Evolutionary conservation across 53 echinoderm and acorn worm species (phyloP).

Genomic region (Echinometra lucunter): DNA sequence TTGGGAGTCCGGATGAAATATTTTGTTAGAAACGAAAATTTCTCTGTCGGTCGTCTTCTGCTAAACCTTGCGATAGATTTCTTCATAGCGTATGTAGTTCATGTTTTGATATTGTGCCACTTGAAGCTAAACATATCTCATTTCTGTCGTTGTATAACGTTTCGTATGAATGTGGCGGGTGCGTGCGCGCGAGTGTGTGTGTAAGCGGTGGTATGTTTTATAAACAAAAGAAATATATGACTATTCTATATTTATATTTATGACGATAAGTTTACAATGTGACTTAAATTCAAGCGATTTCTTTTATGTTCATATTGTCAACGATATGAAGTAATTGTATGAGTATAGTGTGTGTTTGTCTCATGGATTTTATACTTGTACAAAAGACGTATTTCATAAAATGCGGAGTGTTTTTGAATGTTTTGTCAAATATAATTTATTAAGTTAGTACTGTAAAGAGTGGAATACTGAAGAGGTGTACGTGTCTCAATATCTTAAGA

Average conservation of each 20-base stretch:
- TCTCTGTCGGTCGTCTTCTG: background rate
- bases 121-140: constrained; percentile 31
- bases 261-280: constrained; percentile 66
- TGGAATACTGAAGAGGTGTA: constrained; percentile 23
- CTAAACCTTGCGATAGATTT: background rate
- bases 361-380: constrained; percentile 68
- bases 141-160: constrained; percentile 20
- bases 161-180: background rate
- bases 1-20: background rate
- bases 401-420: constrained; percentile 59
- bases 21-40: background rate
- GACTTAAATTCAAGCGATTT: constrained; percentile 61
- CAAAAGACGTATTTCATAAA: constrained; percentile 51
- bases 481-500: constrained; percentile 36
- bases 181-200: background rate
- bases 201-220: constrained; percentile 41
- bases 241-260: constrained; percentile 70
- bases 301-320: constrained; percentile 30
- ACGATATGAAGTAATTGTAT: constrained; percentile 22
- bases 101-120: constrained; percentile 48
- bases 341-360: constrained; percentile 46
- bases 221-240: constrained; percentile 61
- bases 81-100: background rate
- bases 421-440: constrained; percentile 68
- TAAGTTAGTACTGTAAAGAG: constrained; percentile 58